Evolutionary conservation across 1,140 invertebrate species (phyloP).

Genomic region (Drosophila miranda): DNA sequence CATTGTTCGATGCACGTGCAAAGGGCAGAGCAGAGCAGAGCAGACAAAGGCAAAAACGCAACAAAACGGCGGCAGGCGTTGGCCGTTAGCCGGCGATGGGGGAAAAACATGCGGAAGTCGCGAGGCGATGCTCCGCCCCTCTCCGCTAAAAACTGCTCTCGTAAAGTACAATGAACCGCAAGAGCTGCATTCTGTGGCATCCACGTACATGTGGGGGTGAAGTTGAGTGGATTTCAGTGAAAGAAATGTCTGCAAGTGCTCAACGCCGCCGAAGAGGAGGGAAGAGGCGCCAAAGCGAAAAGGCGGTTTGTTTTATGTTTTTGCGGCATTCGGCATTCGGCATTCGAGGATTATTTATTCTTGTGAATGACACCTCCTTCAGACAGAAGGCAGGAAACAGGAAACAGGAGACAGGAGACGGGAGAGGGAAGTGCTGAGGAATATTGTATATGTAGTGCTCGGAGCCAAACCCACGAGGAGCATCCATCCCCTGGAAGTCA

Average conservation of each 20-base stretch:
- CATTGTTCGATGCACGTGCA: constrained; percentile 68
- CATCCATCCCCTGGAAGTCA: not conserved
- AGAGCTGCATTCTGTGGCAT: constrained; percentile 39
- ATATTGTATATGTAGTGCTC: too few relatives aligned
- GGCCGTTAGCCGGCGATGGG: constrained; percentile 15
- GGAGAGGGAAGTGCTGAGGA: not conserved
- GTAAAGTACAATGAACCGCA: constrained; percentile 76
- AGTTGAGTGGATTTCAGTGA: constrained; percentile 67
- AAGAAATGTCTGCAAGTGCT: constrained; percentile 50
- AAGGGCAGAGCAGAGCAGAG: constrained; percentile 18
- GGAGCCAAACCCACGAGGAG: too few relatives aligned
- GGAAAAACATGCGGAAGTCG: constrained; percentile 68
- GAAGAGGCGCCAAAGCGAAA: constrained; percentile 35
- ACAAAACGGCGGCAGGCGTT: constrained; percentile 55
- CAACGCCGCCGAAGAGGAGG: not conserved
- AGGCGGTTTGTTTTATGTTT: constrained; percentile 55
- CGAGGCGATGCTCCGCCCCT: constrained; percentile 3
- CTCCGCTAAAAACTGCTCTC: constrained; percentile 14
- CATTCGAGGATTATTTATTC: constrained; percentile 5
- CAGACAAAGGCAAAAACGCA: constrained; percentile 56
- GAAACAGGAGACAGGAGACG: not conserved
- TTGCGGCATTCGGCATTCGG: constrained; percentile 45
- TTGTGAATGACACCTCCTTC: not conserved
- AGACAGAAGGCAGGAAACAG: not conserved
- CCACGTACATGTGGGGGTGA: constrained; percentile 33